Conservation (phyloP, 2,113 vertebrate species). For the Sebastes schlegelii region DNA sequence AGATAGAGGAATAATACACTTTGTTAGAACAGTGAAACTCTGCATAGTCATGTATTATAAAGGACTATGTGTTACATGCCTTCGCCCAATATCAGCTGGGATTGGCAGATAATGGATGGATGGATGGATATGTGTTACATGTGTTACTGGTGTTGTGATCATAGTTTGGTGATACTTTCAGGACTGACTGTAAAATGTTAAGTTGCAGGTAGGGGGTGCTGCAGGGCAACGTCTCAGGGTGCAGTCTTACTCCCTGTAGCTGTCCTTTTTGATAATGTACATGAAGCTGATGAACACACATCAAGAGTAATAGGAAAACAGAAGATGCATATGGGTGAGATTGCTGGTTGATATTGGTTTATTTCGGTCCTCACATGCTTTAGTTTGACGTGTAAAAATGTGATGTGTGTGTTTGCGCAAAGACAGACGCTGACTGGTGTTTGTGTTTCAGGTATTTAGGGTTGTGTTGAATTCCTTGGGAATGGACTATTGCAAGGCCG, state of each 20-base stretch:
- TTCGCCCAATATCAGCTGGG: too few species aligned
- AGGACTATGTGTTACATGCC: not conserved
- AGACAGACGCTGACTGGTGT: not conserved
- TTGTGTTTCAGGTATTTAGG: not conserved
- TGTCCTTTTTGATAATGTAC: constrained; percentile 33
- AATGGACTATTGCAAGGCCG: not conserved
- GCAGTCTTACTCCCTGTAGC: constrained; percentile 49
- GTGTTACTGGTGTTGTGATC: constrained; percentile 17
- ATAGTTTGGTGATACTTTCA: constrained; percentile 12
- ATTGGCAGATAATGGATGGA: too few species aligned
- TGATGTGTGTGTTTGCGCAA: not conserved
- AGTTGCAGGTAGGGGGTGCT: constrained; percentile 66
- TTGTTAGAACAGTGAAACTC: not conserved
- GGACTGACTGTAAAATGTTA: constrained; percentile 32
- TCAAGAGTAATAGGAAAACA: not conserved
- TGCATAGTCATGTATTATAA: not conserved
- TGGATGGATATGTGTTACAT: not conserved
- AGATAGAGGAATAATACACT: not conserved
- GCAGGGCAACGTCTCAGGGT: constrained; percentile 75
- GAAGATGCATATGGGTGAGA: not conserved
- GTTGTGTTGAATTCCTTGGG: not conserved
- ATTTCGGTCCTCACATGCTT: not conserved
- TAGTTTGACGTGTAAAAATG: not conserved
- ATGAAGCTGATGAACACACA: constrained; percentile 62
- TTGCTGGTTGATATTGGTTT: not conserved